phyloP scores from a whole-genome alignment of 2,113 vertebrate species.

The Misgurnus anguillicaudatus region DNA sequence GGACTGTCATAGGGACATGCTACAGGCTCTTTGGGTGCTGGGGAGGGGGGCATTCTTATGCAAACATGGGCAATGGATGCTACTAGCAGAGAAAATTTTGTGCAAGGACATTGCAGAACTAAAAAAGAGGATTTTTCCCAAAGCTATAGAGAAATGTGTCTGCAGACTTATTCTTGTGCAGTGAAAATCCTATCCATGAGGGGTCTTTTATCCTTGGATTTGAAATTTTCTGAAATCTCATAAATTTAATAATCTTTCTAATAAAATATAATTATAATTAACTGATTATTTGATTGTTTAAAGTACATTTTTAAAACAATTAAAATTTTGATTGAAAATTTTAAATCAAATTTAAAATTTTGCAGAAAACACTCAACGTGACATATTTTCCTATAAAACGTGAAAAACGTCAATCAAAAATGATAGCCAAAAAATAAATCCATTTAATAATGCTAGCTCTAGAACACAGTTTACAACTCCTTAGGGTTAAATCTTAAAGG shows the following conservation, averaged over 20 bases:
- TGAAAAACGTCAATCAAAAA: not conserved
- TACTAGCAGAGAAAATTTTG: slow-evolving; percentile 18
- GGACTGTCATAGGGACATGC: slow-evolving; percentile 36
- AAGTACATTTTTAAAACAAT: no score
- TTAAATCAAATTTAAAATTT: no score
- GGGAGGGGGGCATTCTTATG: slow-evolving; percentile 66
- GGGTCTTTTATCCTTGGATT: not conserved
- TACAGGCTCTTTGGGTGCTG: slow-evolving; percentile 61
- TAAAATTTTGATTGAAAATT: no score
- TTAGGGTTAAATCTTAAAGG: slow-evolving; percentile 65
- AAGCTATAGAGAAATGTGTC: slow-evolving; percentile 8
- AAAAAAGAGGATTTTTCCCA: slow-evolving; percentile 23
- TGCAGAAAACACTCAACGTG: no score
- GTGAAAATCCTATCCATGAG: no score
- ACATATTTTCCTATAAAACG: no score
- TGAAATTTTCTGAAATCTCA: not conserved
- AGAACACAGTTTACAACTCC: slow-evolving; percentile 22
- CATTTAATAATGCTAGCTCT: not conserved
- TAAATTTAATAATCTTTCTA: no score
- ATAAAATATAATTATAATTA: no score
- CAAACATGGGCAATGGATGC: slow-evolving; percentile 56
- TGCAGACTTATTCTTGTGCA: not conserved
- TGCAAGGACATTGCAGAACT: not conserved
- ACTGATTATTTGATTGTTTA: no score
- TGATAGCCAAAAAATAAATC: not conserved